Percentiles rank a stretch among this genome's conserved stretches.
Evolutionary conservation across 2,113 vertebrate species (phyloP).

Genomic region (Pheucticus melanocephalus): DNA sequence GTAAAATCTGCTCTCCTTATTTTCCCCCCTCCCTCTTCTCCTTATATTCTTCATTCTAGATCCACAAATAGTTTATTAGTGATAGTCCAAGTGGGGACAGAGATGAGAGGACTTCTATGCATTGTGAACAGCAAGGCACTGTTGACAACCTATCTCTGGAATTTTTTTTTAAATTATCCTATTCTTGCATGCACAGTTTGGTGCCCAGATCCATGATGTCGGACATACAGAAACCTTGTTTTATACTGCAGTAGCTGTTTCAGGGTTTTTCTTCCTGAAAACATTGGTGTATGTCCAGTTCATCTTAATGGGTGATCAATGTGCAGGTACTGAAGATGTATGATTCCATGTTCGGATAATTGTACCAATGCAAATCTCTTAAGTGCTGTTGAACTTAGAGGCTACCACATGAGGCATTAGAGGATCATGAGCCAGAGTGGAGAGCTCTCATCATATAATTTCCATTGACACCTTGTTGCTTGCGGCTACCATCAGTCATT

Average conservation of each 20-base stretch:
- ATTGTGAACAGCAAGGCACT: background rate
- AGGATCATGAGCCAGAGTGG: background rate
- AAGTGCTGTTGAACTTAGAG: background rate
- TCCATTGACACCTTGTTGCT: background rate
- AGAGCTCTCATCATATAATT: background rate
- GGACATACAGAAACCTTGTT: background rate
- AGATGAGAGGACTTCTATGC: background rate
- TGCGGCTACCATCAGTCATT: background rate
- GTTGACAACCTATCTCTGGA: background rate
- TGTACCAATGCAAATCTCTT: background rate
- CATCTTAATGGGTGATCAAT: background rate
- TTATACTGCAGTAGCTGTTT: background rate
- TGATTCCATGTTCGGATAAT: background rate
- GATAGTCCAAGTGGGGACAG: background rate
- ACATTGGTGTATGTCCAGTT: background rate
- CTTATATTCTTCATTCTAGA: background rate
- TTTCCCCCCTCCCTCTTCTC: background rate
- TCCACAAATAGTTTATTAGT: background rate
- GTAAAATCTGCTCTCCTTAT: background rate
- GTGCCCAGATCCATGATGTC: background rate
- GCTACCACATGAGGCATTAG: background rate
- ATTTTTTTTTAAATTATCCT: background rate
- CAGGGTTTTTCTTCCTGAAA: background rate
- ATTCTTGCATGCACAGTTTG: background rate
- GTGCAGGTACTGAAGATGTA: background rate